These are phyloP conservation scores for Mionectes olivaceus DNA, from an alignment of 2,797 vertebrate genomes.

Conservation along the genomic window DNA sequence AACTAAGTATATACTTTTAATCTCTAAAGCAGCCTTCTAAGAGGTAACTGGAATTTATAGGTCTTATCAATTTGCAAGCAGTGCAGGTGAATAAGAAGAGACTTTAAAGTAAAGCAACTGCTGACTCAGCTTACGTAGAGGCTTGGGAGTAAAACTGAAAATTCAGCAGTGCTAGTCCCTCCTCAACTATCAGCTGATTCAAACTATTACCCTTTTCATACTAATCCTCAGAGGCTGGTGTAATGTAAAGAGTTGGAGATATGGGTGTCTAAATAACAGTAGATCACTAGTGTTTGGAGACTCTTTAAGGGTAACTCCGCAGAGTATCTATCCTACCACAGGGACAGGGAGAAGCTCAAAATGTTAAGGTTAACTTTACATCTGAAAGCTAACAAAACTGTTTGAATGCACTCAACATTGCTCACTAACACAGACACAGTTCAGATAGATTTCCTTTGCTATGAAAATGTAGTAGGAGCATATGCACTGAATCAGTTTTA, in stretches of 20 bases:
- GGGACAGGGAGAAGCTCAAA: background rate
- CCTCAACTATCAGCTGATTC: constrained; percentile 36
- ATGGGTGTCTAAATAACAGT: constrained; percentile 45
- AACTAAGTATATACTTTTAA: constrained; percentile 41
- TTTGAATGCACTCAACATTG: background rate
- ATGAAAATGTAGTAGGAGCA: background rate
- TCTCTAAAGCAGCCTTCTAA: constrained; percentile 29
- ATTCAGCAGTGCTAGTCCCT: constrained; percentile 23
- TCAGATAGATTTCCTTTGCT: background rate
- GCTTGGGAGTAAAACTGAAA: constrained; percentile 62
- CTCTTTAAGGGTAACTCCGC: constrained; percentile 54
- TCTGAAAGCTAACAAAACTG: constrained; percentile 27
- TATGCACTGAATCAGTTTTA: background rate
- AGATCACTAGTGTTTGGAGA: constrained; percentile 50
- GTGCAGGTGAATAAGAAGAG: constrained; percentile 46
- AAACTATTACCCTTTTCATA: constrained; percentile 53
- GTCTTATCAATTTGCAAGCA: constrained; percentile 44
- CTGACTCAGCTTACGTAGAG: constrained; percentile 43
- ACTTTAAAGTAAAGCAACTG: constrained; percentile 68
- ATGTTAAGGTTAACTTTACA: constrained; percentile 50
- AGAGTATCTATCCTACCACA: constrained; percentile 31
- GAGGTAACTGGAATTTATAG: constrained; percentile 26
- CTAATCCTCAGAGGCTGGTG: constrained; percentile 54
- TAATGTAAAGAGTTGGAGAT: constrained; percentile 44
- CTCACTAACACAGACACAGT: background rate